Evolutionary conservation across 2,888 invertebrate genomes (phyloP).

Genomic region (Drosophila subsilvestris): DNA sequence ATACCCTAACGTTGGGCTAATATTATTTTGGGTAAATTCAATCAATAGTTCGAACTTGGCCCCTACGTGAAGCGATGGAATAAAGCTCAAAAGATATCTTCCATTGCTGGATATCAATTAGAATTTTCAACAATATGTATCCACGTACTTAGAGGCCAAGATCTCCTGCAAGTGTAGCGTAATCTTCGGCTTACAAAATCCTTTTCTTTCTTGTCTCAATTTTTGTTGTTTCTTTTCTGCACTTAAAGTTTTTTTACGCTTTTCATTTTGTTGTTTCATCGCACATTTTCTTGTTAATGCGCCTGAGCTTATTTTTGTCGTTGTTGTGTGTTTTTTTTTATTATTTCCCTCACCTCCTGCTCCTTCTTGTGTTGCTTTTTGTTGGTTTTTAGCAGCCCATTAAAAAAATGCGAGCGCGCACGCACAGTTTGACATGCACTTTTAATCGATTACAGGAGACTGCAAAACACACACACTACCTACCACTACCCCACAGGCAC

Average conservation of each 20-base stretch:
- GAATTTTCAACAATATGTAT: too few relatives aligned
- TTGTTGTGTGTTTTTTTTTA: conserved; percentile 36
- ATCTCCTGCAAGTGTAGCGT: neutral
- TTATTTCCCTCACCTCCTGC: conserved; percentile 16
- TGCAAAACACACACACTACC: neutral
- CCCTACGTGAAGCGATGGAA: neutral
- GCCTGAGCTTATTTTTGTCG: conserved; percentile 51
- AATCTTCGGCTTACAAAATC: neutral
- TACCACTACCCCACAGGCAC: neutral
- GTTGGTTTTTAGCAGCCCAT: conserved; percentile 74
- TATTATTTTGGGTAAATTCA: neutral
- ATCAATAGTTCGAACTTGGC: neutral
- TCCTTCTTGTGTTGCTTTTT: conserved; percentile 15
- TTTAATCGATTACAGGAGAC: conserved; percentile 71
- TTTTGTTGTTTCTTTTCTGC: conserved; percentile 29
- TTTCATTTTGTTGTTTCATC: conserved; percentile 49
- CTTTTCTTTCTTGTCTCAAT: conserved; percentile 46
- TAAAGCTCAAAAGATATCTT: too few relatives aligned
- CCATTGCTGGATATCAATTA: too few relatives aligned
- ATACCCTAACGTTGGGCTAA: neutral
- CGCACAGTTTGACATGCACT: conserved; percentile 80
- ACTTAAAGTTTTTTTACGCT: conserved; percentile 42
- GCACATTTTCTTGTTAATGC: conserved; percentile 62
- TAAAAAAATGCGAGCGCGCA: conserved; percentile 72
- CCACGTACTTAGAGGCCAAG: too few relatives aligned